A percentile compares a stretch with the other conserved stretches of the same genome.
Conservation (phyloP, 1,140 invertebrate genomes). For the Penaeus japonicus region DNA sequence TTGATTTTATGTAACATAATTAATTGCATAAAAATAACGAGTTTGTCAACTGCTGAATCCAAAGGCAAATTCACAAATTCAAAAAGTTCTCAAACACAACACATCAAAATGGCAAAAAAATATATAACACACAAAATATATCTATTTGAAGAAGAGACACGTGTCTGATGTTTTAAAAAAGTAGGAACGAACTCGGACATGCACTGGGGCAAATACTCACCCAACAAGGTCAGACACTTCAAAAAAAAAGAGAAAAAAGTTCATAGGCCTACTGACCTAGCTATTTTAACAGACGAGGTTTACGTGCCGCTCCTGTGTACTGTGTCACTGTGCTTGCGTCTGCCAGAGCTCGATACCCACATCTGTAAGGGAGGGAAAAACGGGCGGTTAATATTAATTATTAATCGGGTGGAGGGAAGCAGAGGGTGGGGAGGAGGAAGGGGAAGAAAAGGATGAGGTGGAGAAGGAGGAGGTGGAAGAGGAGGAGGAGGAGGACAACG, state of each 20-base stretch:
- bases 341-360: slow-evolving; percentile 14
- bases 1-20: too few species aligned
- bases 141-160: too few species aligned
- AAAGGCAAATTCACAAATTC: too few species aligned
- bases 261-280: neutral
- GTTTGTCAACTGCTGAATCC: too few species aligned
- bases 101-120: too few species aligned
- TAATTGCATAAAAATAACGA: too few species aligned
- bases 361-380: slow-evolving; percentile 1
- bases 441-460: neutral
- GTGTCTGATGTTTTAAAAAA: too few species aligned
- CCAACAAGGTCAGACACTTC: too few species aligned
- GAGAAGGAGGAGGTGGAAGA: neutral
- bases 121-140: too few species aligned
- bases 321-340: neutral
- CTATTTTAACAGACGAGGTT: slow-evolving; percentile 7
- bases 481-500: neutral
- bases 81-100: too few species aligned
- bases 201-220: too few species aligned
- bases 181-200: too few species aligned
- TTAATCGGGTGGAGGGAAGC: neutral
- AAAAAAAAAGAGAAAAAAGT: neutral
- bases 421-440: neutral
- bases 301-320: slow-evolving; percentile 32
- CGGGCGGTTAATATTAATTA: neutral